Evolutionary conservation across 2,797 vertebrate species (phyloP), one percentile per base, ranked within the genome.

Genomic region (Chromis chromis): DNA sequence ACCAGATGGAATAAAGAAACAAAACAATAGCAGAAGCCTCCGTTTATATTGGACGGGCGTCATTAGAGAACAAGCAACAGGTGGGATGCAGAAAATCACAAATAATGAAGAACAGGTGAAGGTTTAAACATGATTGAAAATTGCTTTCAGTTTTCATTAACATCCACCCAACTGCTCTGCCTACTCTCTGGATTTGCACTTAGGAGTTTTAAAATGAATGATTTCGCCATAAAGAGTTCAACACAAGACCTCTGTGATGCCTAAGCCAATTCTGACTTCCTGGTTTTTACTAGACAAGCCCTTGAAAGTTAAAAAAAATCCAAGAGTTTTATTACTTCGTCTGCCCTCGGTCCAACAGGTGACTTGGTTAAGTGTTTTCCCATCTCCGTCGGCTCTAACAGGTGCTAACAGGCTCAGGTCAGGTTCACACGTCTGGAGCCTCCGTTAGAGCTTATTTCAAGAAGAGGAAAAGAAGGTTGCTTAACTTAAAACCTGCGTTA

Each of bases 301-400:
- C 28, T 68, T 70, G 49, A 78, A 74, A 57, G 65, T 73, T 22
- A 31, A 33, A 28, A 33, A 62, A 63, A 68, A 78, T 40, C 14
- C 24, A 4, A 24, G 58, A 33, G 58, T 74, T 83, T 87, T 86
- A 83, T 55, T 24, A 74, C 67, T 42, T 42, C 25, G 50, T 73
- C 64, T 78, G 83, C 54, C 40, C 48, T 36, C 59, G n/a, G 33
- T 84, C 67, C 19, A 81, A 65, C 79, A 83, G 80, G 84, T 86
- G 86, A 84, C 58, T 67, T 27, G 46, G 25, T 44, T 80, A 85
- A 92, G 81, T 77, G 81, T 66, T 90, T 91, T 81, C 24, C 76
- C 81, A 72, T 84, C 66, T 65, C 58, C 22, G 62, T 75, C 65
- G 61, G 58, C 69, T 78, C 24, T 40, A 76, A 54, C 89, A 91